Conservation (phyloP, 2,113 vertebrate species). For the Caranx melampygus region DNA sequence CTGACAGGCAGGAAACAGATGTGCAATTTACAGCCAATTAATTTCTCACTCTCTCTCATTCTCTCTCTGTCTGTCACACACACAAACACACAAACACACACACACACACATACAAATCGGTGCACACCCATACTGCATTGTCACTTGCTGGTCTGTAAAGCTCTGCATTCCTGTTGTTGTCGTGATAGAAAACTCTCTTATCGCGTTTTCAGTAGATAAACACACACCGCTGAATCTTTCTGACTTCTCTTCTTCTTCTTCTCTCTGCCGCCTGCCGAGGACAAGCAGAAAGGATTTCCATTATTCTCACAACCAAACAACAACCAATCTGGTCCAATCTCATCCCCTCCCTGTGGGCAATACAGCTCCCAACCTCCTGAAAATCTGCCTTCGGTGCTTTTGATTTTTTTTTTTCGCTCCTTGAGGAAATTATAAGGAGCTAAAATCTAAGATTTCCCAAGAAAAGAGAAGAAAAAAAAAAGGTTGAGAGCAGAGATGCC, state of each 20-base stretch:
- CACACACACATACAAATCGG: not conserved
- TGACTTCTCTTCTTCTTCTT: constrained; percentile 25
- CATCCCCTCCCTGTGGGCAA: not conserved
- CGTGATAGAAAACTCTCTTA: constrained; percentile 49
- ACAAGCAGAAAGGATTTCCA: constrained; percentile 30
- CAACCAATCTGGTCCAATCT: constrained; percentile 29
- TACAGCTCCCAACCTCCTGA: not conserved
- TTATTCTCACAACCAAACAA: constrained; percentile 46
- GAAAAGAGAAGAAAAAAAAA: constrained; percentile 15
- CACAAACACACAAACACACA: not conserved
- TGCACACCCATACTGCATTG: not conserved
- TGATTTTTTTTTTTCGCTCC: constrained; percentile 32
- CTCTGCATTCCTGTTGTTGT: constrained; percentile 26
- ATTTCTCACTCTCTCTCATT: constrained; percentile 15
- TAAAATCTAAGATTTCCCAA: constrained; percentile 21
- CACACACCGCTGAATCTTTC: constrained; percentile 35
- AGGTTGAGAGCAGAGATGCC: constrained; percentile 47
- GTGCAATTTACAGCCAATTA: constrained; percentile 71
- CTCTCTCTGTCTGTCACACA: constrained; percentile 12
- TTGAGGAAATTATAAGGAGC: constrained; percentile 30
- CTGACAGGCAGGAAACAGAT: constrained; percentile 70
- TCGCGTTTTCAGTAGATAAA: constrained; percentile 49
- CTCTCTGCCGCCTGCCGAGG: constrained; percentile 11
- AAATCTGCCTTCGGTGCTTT: constrained; percentile 11
- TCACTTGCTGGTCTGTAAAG: constrained; percentile 8